Base-by-base conservation (phyloP, 2,888 invertebrate genomes). In the Drosophila austrosaltans region DNA sequence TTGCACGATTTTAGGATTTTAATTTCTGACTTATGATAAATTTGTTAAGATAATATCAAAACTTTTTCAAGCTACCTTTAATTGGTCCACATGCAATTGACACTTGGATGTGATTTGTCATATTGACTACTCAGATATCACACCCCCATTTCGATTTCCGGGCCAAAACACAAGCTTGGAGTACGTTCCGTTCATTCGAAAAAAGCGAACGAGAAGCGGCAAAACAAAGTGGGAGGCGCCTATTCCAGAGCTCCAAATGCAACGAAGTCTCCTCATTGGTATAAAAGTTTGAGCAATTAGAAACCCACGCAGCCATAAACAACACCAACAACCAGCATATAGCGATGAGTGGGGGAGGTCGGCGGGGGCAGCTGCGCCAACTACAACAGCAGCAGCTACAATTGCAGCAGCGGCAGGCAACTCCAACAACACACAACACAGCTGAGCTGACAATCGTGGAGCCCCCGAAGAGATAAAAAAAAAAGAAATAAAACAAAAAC, bases 221-320 rank as follows among this genome's bases (percentile, higher is more conserved):
- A 75, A 65, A 76, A 58, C 63, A 83, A 90, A 91, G 91, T 90
- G 90, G 89, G 89, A 90, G 89, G 89, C 77, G 91, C 89, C 88
- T 87, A 89, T 87, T 73, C 72, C 68, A 84, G 74, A 79, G 82
- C 87, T 86, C 82, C 82, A 89, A 89, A 77, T 81, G 90, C 87
- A 87, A 84, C 85, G 80, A 81, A 89, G 87, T 83, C 82, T 77
- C 88, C 89, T 85, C 87, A 87, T 87, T 87, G 87, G 87, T 82
- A 87, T 89, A 90, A 73, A 72, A 89, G 79, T 86, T 89, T 81
- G 77, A 87, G 91, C 89, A 90, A 91, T 90, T 90, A 90, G 91
- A 90, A 91, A 77, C 90, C 91, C 91, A 90, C 90, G 91, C 90
- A 91, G 79, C 88, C 82, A 90, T 89, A 89, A 86, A 88, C 82